Conservation (phyloP, 2,113 vertebrate genomes). For the Pristiophorus japonicus region DNA sequence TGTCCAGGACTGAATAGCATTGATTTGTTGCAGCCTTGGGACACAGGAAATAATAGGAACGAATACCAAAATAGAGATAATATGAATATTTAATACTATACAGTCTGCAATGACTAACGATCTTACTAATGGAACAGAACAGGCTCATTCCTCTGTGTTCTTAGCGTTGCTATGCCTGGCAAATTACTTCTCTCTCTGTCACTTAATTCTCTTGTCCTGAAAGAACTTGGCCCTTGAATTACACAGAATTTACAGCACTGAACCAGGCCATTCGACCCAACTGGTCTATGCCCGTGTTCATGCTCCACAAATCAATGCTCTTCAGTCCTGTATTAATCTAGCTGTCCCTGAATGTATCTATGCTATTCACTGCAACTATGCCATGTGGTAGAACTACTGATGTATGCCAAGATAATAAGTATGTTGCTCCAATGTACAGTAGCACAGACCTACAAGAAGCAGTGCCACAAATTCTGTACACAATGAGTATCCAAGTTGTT, state of each 20-base stretch:
- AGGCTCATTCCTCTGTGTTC: not conserved
- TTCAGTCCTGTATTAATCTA: not conserved
- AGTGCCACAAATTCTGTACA: not conserved
- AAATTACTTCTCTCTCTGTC: not conserved
- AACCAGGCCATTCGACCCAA: not conserved
- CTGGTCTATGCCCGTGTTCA: not conserved
- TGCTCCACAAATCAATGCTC: too few species aligned
- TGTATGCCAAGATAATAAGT: not conserved
- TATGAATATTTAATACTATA: not conserved
- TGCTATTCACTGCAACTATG: not conserved
- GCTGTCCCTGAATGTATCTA: not conserved
- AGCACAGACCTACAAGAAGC: not conserved
- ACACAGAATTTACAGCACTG: not conserved
- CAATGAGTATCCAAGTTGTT: not conserved
- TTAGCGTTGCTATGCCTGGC: not conserved
- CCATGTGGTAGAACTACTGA: not conserved
- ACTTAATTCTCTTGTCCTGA: not conserved
- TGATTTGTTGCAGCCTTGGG: not conserved
- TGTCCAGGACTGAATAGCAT: not conserved
- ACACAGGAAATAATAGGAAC: not conserved
- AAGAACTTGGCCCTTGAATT: not conserved
- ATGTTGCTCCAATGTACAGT: not conserved
- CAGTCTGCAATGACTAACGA: not conserved
- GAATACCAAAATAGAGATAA: not conserved
- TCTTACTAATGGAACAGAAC: not conserved